These are phyloP conservation scores for Rissa tridactyla DNA, from an alignment of 2,113 vertebrate species.

Conservation along the genomic window DNA sequence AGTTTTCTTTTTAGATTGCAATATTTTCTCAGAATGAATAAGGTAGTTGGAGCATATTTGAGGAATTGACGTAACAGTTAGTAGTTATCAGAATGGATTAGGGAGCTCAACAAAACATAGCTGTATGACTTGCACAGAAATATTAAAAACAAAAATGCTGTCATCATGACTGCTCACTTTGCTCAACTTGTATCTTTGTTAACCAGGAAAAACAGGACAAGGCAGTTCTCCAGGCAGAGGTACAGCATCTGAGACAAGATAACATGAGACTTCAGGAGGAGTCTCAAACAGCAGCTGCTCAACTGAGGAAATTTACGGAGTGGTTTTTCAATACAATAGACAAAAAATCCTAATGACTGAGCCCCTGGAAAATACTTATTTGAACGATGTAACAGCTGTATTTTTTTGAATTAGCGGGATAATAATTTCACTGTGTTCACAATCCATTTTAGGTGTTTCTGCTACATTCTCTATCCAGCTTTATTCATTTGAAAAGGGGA, in stretches of 20 bases:
- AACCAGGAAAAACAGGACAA: slow-evolving; percentile 96
- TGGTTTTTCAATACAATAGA: slow-evolving; percentile 96
- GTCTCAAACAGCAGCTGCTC: slow-evolving; percentile 90
- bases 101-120: not conserved
- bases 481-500: slow-evolving; percentile 42
- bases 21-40: not conserved
- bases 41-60: not conserved
- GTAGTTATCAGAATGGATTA: not conserved
- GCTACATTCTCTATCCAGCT: slow-evolving; percentile 39
- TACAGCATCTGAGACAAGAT: slow-evolving; percentile 92
- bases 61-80: not conserved
- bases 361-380: not conserved
- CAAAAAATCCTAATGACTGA: slow-evolving; percentile 81
- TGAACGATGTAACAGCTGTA: slow-evolving; percentile 1
- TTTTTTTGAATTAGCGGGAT: slow-evolving; percentile 27
- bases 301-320: slow-evolving; percentile 95
- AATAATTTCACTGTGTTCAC: slow-evolving; percentile 62
- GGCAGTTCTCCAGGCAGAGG: slow-evolving; percentile 92
- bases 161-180: not conserved
- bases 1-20: not conserved
- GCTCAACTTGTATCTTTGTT: not conserved
- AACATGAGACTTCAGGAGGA: slow-evolving; percentile 96
- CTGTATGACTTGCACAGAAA: not conserved
- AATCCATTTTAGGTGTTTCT: slow-evolving; percentile 59
- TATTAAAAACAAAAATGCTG: not conserved